Evolutionary conservation across 2,888 invertebrate species (phyloP).

Genomic region (Myathropa florea): DNA sequence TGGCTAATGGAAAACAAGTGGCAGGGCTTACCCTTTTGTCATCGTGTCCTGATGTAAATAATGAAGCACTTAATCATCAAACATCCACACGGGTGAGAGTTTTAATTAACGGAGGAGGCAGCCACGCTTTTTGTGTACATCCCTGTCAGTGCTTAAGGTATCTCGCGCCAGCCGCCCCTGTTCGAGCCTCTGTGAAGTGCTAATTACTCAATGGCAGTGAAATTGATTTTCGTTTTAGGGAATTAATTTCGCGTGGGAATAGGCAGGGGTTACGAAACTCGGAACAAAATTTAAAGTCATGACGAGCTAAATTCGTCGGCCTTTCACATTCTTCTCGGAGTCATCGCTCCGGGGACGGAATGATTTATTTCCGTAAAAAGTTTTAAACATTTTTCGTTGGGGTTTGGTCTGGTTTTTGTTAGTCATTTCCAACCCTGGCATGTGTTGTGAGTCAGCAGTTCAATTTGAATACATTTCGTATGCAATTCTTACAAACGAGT

Average conservation of each 20-base stretch:
- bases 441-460: background rate
- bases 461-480: background rate
- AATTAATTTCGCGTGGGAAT: background rate
- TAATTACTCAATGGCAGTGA: constrained; percentile 31
- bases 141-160: background rate
- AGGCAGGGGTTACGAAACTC: background rate
- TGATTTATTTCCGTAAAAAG: background rate
- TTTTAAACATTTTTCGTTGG: background rate
- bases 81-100: background rate
- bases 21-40: constrained; percentile 2
- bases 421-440: no score
- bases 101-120: constrained; percentile 7
- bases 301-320: background rate
- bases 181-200: constrained; percentile 3
- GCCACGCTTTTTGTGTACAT: background rate
- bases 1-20: constrained; percentile 14
- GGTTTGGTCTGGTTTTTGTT: background rate
- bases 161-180: background rate
- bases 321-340: background rate
- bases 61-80: constrained; percentile 23
- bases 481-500: background rate
- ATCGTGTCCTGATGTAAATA: constrained; percentile 3
- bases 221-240: constrained; percentile 33
- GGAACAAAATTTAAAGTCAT: background rate
- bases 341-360: background rate